These are phyloP conservation scores for Pygoscelis antarcticus DNA, from an alignment of 2,113 vertebrate species.

Conservation along the genomic window DNA sequence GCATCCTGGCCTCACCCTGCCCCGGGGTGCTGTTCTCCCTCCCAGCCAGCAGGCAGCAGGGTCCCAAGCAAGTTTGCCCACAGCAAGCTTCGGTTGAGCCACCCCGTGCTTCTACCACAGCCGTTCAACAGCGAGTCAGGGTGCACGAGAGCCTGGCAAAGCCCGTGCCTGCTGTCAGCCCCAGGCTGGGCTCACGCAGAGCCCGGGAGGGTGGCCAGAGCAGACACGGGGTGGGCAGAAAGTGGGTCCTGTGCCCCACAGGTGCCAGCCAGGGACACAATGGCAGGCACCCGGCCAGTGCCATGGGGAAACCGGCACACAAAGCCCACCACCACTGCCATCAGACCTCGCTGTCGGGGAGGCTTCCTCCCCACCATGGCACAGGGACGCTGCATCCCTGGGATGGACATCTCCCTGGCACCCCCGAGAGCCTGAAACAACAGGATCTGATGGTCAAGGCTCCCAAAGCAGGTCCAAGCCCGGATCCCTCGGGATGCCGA, in stretches of 20 bases:
- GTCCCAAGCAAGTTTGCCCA: neutral
- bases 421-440: neutral
- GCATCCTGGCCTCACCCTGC: neutral
- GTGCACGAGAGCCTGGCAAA: neutral
- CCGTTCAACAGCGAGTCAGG: fast-evolving
- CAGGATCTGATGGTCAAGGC: neutral
- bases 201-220: fast-evolving
- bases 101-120: fast-evolving
- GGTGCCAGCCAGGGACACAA: neutral
- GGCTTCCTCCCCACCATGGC: neutral
- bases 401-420: neutral
- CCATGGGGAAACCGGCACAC: neutral
- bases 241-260: neutral
- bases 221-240: fast-evolving
- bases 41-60: neutral
- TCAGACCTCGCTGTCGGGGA: neutral
- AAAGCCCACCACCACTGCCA: fast-evolving
- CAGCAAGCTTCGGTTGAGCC: neutral
- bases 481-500: fast-evolving
- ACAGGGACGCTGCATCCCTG: neutral
- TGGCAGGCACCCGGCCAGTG: neutral
- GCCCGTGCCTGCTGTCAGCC: neutral
- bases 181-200: fast-evolving
- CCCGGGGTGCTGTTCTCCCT: neutral
- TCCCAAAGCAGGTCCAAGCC: neutral